These are phyloP conservation scores for Fukomys damarensis DNA, from an alignment of 2,113 vertebrate genomes.

Conservation along the genomic window DNA sequence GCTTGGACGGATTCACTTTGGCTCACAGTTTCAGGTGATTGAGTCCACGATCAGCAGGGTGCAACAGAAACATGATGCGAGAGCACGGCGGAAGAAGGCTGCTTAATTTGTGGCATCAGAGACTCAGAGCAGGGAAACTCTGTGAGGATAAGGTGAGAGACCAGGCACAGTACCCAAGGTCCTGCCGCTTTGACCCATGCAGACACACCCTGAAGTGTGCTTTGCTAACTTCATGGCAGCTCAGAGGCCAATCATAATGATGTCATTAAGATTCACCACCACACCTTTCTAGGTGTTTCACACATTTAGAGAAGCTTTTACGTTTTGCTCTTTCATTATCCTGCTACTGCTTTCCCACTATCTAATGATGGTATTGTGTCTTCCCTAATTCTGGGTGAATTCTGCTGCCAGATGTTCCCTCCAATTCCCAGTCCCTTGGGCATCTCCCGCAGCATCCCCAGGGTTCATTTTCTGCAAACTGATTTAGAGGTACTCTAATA, in stretches of 20 bases:
- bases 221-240: neutral
- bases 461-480: neutral
- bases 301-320: neutral
- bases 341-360: neutral
- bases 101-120: neutral
- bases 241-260: neutral
- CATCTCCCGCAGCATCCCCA: neutral
- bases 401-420: neutral
- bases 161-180: neutral
- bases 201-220: neutral
- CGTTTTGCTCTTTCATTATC: neutral
- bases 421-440: neutral
- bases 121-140: neutral
- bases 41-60: neutral
- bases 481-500: neutral
- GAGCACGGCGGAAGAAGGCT: neutral
- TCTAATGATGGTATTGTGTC: neutral
- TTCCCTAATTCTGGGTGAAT: neutral
- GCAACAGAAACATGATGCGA: neutral
- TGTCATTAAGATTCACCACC: neutral
- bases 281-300: neutral
- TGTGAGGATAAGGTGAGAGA: neutral
- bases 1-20: neutral
- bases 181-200: too few relatives aligned
- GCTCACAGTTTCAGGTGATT: neutral